A percentile compares a stretch with the other conserved stretches of the same genome.
phyloP scores from a whole-genome alignment of 2,113 vertebrate genomes.

The Engystomops pustulosus region DNA sequence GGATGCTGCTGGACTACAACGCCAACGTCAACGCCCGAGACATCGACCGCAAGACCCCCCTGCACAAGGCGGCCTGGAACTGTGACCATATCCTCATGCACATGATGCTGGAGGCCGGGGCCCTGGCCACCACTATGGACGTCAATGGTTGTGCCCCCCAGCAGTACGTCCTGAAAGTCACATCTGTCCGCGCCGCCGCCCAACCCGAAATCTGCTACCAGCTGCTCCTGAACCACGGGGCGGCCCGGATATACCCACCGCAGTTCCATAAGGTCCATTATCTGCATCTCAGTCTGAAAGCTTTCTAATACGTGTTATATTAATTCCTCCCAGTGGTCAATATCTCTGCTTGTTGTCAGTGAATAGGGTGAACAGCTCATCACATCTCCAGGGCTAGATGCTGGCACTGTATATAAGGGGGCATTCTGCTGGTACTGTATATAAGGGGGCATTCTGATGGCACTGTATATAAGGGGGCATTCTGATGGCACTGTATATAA shows the following conservation, averaged over 20 bases:
- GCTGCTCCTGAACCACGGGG: constrained; percentile 89
- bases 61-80: constrained; percentile 97
- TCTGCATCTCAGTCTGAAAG: background rate
- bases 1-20: constrained; percentile 83
- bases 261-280: constrained; percentile 97
- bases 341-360: background rate
- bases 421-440: background rate
- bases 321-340: background rate
- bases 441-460: background rate
- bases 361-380: background rate
- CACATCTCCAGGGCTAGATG: too few relatives aligned
- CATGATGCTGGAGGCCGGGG: constrained; percentile 91
- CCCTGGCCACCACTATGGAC: constrained; percentile 85
- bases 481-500: background rate
- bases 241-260: constrained; percentile 86
- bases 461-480: background rate
- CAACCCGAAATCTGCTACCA: constrained; percentile 88
- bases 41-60: constrained; percentile 86
- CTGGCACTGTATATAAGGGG: too few relatives aligned
- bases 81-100: constrained; percentile 88
- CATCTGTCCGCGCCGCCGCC: constrained; percentile 79
- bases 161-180: constrained; percentile 91
- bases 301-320: too few relatives aligned
- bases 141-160: constrained; percentile 90
- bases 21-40: constrained; percentile 86